Base-by-base conservation (phyloP, 2,888 invertebrate genomes). In the Tridacna gigas region DNA sequence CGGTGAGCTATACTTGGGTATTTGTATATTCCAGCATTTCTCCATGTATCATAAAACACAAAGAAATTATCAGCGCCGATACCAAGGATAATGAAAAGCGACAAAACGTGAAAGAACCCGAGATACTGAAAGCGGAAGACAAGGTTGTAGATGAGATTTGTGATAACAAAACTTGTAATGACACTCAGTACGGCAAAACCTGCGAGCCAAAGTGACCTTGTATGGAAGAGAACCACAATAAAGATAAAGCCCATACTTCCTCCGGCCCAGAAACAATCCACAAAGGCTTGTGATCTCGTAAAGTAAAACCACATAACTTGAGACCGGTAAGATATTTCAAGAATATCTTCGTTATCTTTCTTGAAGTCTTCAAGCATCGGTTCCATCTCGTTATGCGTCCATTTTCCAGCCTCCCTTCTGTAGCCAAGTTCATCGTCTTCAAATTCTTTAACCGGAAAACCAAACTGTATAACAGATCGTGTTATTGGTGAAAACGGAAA, bases 181-280 rank as follows among this genome's bases (percentile, higher is more conserved):
- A 92, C 90, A 67, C 89, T 89, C 26, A 89, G 51, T 12, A 91
- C 79, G 13, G 88, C 89, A 45, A 84, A 85, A 13, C 80, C 66
- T 4, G 92, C 86, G 26, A 92, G 80, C 79, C 89, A 91, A 5
- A 91, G 61, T 4, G 91, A 91, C 22, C 82, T 74, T 0, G 92
- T 92, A 73, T 91, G 91, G 45, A 89, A 65, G 26, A 89, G 69
- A 75, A 90, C 90, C 66, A 89, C 85, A 18, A 83, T 47, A 67
- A 90, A 91, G 15, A 91, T 91, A 71, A 90, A 91, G 0, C 74
- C 60, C 75, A 91, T 77, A 65, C 91, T 91, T 11, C 89, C 91
- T 0, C 86, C 65, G 9, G 90, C 88, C 37, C 86, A 84, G 20
- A 82, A 48, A 80, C 90, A 79, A 76, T 91, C 91, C 22, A 77